These are phyloP conservation scores for Ptycholaimellus sp. DNA, from an alignment of 2,888 invertebrate species.

Conservation along the genomic window DNA sequence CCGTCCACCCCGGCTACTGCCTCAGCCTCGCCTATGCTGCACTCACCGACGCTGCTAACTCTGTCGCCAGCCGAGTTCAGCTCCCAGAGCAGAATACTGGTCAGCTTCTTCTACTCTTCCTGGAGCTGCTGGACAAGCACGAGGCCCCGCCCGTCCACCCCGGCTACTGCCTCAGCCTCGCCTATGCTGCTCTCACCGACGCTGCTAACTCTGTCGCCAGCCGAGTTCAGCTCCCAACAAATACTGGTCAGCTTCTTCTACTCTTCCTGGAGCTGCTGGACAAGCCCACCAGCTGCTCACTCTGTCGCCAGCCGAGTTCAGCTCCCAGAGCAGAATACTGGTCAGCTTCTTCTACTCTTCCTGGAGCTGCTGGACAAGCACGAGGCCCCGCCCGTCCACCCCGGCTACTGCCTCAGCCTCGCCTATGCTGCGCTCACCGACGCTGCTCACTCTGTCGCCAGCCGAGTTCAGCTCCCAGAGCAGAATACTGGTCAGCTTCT, in stretches of 20 bases:
- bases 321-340: too few species aligned
- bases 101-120: too few species aligned
- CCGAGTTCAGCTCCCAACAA: too few species aligned
- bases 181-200: constrained; percentile 74
- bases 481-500: neutral
- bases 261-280: too few species aligned
- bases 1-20: constrained; percentile 85
- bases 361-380: constrained; percentile 83
- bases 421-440: constrained; percentile 79
- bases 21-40: constrained; percentile 83
- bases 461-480: constrained; percentile 31
- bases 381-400: constrained; percentile 75
- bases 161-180: constrained; percentile 83
- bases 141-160: constrained; percentile 83
- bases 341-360: too few species aligned
- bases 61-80: too few species aligned
- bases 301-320: too few species aligned
- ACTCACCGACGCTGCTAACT: constrained; percentile 63
- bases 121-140: constrained; percentile 81
- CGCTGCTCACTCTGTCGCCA: constrained; percentile 58
- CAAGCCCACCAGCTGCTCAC: too few species aligned
- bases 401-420: constrained; percentile 85
- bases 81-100: too few species aligned
- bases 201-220: too few species aligned
- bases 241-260: too few species aligned